Evolutionary conservation across 1,140 invertebrate genomes (phyloP), one percentile per base, ranked within the genome.

Genomic region (Drosophila miranda): DNA sequence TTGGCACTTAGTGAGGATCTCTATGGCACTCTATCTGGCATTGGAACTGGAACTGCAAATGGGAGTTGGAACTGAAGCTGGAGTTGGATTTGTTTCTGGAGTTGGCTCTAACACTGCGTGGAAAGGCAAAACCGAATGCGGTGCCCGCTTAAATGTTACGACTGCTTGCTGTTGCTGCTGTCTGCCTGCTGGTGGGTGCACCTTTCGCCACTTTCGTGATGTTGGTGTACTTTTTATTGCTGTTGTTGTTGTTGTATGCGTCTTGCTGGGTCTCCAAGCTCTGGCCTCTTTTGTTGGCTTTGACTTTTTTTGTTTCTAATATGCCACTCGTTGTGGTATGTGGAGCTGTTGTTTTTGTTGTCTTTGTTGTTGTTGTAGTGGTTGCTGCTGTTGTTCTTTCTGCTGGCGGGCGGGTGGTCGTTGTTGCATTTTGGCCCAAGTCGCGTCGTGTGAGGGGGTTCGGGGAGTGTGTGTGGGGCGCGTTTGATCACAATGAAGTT

Each of bases 1-100:
- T 84, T 84, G 81, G 81, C 81, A 84, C 81, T 84, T 81, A 69
- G 63, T 81, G 50, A 53, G 69, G 50, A 78, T 78, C 75, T 78
- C 75, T 78, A 78, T 78, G 75, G 75, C 75, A 78, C 75, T 74
- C 69, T 69, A 73, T 56, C 67, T 53, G 53, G 38, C 43, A 54
- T 60, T 63, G 70, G 54, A 75, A 58, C 63, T 34, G 42, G 30
- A 48, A 53, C 5, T 49, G 49, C 56, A 63, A 52, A 62, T 63
- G 58, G 28, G 41, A 52, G 21, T 48, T 43, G 28, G 13, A 44
- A 19, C 19, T 19, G 19, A 19, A 19, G 19, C 26, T 21, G 49
- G 23, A 46, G 48, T 66, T 67, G 60, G 23, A 26, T 26, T 26
- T 26, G 23, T 26, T 26, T 26, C 23, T 26, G 23, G 28, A 45